These are phyloP conservation scores for Drosophila ananassae DNA, from an alignment of 1,140 invertebrate species.

Conservation along the genomic window DNA sequence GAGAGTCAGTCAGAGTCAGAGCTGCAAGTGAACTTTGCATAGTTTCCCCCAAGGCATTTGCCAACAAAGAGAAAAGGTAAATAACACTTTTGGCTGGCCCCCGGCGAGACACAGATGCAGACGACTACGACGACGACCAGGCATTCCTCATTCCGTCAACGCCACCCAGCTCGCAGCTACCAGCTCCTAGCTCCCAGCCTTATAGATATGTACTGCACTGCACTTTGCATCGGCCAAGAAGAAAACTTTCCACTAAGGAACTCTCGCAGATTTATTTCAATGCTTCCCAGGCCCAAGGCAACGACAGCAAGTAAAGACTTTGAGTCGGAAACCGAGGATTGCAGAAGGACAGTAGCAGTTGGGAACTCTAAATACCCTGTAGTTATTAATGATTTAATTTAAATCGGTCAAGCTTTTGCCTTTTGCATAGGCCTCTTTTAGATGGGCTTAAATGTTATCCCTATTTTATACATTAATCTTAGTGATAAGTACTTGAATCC, in stretches of 20 bases:
- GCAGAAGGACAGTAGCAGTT: slow-evolving; percentile 11
- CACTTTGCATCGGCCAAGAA: slow-evolving; percentile 24
- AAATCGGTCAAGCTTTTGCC: rapidly evolving
- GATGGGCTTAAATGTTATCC: too few species aligned
- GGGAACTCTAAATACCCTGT: background rate
- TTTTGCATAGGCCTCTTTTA: too few species aligned
- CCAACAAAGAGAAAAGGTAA: slow-evolving; percentile 76
- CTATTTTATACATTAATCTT: too few species aligned
- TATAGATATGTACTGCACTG: slow-evolving; percentile 9
- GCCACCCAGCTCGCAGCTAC: slow-evolving; percentile 1
- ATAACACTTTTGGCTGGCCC: slow-evolving; percentile 68
- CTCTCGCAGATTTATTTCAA: slow-evolving; percentile 74
- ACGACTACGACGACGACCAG: slow-evolving; percentile 37
- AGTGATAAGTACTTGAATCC: background rate
- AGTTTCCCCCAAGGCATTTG: slow-evolving; percentile 50
- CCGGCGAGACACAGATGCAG: slow-evolving; percentile 44
- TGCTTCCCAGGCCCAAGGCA: slow-evolving; percentile 42
- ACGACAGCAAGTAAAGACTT: slow-evolving; percentile 36
- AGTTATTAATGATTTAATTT: background rate
- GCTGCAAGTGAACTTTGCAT: slow-evolving; percentile 61
- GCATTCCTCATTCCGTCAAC: slow-evolving; percentile 35
- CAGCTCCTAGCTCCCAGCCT: background rate
- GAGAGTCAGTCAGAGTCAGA: slow-evolving; percentile 5
- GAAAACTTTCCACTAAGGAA: slow-evolving; percentile 62
- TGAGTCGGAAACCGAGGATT: slow-evolving; percentile 29